phyloP scores from a whole-genome alignment of 2,797 vertebrate species.

The Muraenolepis orangiensis region DNA sequence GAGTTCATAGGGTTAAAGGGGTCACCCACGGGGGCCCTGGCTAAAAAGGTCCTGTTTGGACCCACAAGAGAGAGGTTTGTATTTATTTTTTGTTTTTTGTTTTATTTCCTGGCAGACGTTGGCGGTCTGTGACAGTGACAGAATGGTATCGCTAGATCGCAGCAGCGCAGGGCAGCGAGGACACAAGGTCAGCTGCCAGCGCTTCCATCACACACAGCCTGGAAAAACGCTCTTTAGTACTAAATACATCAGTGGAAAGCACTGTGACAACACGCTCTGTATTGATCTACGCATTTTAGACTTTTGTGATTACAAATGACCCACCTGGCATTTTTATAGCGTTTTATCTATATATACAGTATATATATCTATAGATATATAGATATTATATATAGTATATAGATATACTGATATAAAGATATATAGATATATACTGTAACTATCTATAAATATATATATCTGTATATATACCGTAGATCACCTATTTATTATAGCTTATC shows the following conservation, averaged over 20 bases:
- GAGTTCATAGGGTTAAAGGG: constrained; percentile 25
- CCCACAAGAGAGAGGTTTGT: constrained; percentile 34
- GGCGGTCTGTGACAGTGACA: constrained; percentile 54
- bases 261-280: constrained; percentile 45
- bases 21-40: constrained; percentile 33
- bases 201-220: constrained; percentile 57
- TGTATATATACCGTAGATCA: background rate
- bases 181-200: constrained; percentile 58
- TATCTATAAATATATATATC: no score
- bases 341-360: no score
- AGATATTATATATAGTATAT: no score
- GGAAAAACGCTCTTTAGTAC: constrained; percentile 59
- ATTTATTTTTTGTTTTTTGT: no score
- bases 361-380: no score
- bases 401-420: no score
- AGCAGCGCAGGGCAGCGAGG: constrained; percentile 40
- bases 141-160: constrained; percentile 51
- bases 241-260: constrained; percentile 60
- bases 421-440: no score
- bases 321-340: background rate
- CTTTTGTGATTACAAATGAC: background rate
- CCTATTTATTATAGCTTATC: background rate
- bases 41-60: constrained; percentile 45
- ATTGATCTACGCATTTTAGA: constrained; percentile 9
- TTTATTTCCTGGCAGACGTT: constrained; percentile 57